These are phyloP conservation scores for Monomorium pharaonis DNA, from an alignment of 1,140 invertebrate species.

Conservation along the genomic window DNA sequence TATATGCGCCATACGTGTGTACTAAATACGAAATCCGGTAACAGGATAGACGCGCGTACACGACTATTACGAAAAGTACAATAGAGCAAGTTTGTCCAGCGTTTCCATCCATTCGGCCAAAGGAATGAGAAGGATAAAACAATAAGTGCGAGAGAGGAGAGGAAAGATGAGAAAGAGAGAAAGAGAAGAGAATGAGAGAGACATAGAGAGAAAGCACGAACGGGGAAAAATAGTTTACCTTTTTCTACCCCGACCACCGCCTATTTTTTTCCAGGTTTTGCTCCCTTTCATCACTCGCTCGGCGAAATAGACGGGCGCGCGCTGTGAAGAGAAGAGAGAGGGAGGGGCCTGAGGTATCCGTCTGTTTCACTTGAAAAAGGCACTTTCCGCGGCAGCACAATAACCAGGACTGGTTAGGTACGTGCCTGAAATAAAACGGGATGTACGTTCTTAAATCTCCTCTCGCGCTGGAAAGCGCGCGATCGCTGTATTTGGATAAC, in stretches of 20 bases:
- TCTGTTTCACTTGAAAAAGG: slow-evolving; percentile 82
- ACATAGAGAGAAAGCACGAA: slow-evolving; percentile 43
- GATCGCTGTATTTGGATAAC: slow-evolving; percentile 70
- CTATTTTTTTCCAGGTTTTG: slow-evolving; percentile 76
- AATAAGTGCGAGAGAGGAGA: neutral
- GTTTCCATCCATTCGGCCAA: neutral
- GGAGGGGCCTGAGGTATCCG: slow-evolving; percentile 69
- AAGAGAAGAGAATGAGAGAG: neutral
- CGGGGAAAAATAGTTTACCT: slow-evolving; percentile 74
- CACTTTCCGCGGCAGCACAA: slow-evolving; percentile 83
- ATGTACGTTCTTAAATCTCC: slow-evolving; percentile 68
- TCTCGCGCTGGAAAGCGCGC: slow-evolving; percentile 50
- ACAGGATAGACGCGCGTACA: neutral
- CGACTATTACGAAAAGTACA: slow-evolving; percentile 8
- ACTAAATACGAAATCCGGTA: slow-evolving; percentile 50
- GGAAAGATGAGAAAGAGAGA: neutral
- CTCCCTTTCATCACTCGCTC: slow-evolving; percentile 76
- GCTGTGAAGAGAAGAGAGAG: slow-evolving; percentile 64
- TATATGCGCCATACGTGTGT: slow-evolving; percentile 65
- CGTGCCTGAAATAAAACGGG: slow-evolving; percentile 83
- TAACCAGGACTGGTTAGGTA: slow-evolving; percentile 82
- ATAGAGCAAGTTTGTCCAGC: neutral
- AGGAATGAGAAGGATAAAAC: neutral
- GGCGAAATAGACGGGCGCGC: slow-evolving; percentile 78
- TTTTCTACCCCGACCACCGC: slow-evolving; percentile 61